phyloP scores from a whole-genome alignment of 2,888 invertebrate genomes.

The Xiphydria camelus region DNA sequence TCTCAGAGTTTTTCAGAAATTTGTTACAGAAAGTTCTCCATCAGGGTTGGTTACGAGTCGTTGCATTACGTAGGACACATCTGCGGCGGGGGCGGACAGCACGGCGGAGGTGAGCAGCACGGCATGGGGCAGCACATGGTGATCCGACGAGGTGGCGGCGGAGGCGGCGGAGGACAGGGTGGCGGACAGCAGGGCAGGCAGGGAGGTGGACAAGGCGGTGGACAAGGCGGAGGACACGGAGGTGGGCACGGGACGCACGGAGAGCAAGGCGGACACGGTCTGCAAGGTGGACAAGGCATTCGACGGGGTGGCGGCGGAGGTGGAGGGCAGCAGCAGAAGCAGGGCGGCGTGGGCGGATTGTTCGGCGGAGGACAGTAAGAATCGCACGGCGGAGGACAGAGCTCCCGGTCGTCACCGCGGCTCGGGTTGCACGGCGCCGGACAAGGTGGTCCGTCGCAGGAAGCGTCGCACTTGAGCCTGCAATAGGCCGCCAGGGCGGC shows the following conservation, averaged over 20 bases:
- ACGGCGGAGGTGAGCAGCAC: slow-evolving; percentile 58
- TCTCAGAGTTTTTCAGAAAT: too few species aligned
- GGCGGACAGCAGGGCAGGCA: slow-evolving; percentile 14
- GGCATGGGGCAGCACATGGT: slow-evolving; percentile 23
- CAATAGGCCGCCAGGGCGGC: slow-evolving; percentile 46
- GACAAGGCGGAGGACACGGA: slow-evolving; percentile 15
- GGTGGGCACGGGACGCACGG: slow-evolving; percentile 11
- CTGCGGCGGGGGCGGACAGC: slow-evolving; percentile 52
- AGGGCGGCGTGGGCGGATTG: slow-evolving; percentile 26
- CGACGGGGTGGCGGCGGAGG: slow-evolving; percentile 36
- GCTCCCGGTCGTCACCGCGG: neutral
- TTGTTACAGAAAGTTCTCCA: too few species aligned
- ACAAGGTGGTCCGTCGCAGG: slow-evolving; percentile 12
- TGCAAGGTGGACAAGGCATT: slow-evolving; percentile 48
- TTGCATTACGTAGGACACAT: too few species aligned
- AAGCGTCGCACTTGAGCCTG: slow-evolving; percentile 33
- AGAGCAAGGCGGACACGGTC: slow-evolving; percentile 38
- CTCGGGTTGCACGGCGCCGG: slow-evolving; percentile 7
- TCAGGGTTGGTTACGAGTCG: too few species aligned
- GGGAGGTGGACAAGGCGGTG: neutral
- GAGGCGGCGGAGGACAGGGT: slow-evolving; percentile 9
- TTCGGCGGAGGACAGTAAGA: slow-evolving; percentile 1
- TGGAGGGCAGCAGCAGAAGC: slow-evolving; percentile 30
- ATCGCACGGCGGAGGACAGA: slow-evolving; percentile 14
- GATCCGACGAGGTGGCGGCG: slow-evolving; percentile 13